Conservation (phyloP, 2,797 vertebrate species). For the Ficedula albicollis region DNA sequence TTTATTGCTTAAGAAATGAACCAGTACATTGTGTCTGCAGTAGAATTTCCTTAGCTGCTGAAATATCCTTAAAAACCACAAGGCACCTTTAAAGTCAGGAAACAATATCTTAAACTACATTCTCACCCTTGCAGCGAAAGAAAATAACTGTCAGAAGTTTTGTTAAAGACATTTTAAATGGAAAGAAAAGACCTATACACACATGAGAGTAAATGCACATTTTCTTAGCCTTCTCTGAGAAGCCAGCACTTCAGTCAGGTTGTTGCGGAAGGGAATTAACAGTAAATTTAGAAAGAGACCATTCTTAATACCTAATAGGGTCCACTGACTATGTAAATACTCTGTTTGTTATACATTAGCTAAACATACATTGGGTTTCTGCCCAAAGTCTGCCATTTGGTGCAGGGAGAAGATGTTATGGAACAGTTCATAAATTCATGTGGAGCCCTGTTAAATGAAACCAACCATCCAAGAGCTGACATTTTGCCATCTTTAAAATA, state of each 20-base stretch:
- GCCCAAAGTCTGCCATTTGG: slow-evolving; percentile 82
- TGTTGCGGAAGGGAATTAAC: slow-evolving; percentile 71
- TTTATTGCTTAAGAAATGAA: slow-evolving; percentile 81
- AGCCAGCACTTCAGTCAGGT: slow-evolving; percentile 55
- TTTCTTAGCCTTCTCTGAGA: slow-evolving; percentile 11
- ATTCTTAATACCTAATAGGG: slow-evolving; percentile 76
- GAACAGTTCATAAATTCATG: slow-evolving; percentile 85
- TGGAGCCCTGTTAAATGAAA: slow-evolving; percentile 81
- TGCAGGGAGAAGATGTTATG: slow-evolving; percentile 80
- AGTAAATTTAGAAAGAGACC: slow-evolving; percentile 74
- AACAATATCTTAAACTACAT: slow-evolving; percentile 72
- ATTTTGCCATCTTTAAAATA: slow-evolving; percentile 83
- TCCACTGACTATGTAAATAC: slow-evolving; percentile 80
- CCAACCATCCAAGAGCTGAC: slow-evolving; percentile 80
- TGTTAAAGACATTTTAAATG: slow-evolving; percentile 70
- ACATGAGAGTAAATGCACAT: not conserved
- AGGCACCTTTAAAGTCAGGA: slow-evolving; percentile 65
- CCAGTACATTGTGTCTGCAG: slow-evolving; percentile 67
- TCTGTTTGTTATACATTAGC: slow-evolving; percentile 82
- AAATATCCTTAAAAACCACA: slow-evolving; percentile 67
- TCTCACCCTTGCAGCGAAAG: slow-evolving; percentile 42
- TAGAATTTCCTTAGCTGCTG: slow-evolving; percentile 58
- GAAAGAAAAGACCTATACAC: not conserved
- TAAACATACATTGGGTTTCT: slow-evolving; percentile 82
- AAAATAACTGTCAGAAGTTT: slow-evolving; percentile 74